These are phyloP conservation scores for Torymus aiolomorphi DNA, from an alignment of 2,888 invertebrate species.

Conservation along the genomic window DNA sequence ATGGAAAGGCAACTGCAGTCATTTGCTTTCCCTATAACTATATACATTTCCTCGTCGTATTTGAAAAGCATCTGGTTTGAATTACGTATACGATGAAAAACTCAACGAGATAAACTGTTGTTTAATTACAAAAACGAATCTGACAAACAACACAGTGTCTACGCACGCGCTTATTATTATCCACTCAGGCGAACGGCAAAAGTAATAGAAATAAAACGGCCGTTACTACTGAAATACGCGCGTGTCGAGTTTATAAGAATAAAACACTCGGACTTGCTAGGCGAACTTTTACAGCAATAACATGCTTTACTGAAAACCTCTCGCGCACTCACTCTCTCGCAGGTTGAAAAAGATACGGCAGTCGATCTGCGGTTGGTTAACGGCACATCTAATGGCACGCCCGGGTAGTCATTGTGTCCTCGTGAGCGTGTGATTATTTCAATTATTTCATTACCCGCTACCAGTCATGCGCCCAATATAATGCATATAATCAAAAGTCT, in stretches of 20 bases:
- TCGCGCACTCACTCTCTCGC: too few relatives aligned
- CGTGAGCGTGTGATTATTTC: constrained; percentile 70
- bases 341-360: constrained; percentile 4
- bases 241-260: constrained; percentile 16
- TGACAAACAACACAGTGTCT: not conserved
- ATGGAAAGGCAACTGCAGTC: too few relatives aligned
- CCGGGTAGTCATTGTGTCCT: constrained; percentile 62
- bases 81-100: too few relatives aligned
- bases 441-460: constrained; percentile 71
- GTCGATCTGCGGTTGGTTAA: constrained; percentile 10
- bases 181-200: constrained; percentile 16
- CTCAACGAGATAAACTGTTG: too few relatives aligned
- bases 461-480: constrained; percentile 43
- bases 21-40: too few relatives aligned
- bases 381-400: constrained; percentile 61
- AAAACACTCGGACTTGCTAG: constrained; percentile 16
- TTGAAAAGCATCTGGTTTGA: too few relatives aligned
- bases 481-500: constrained; percentile 44
- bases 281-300: constrained; percentile 3
- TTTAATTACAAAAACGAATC: constrained; percentile 4
- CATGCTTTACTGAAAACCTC: not conserved
- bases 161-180: constrained; percentile 6
- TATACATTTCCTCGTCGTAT: too few relatives aligned
- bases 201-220: constrained; percentile 23
- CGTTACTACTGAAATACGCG: constrained; percentile 5